Evolutionary conservation across 2,113 vertebrate genomes (phyloP), one percentile per base, ranked within the genome.

Genomic region (Callipepla squamata): DNA sequence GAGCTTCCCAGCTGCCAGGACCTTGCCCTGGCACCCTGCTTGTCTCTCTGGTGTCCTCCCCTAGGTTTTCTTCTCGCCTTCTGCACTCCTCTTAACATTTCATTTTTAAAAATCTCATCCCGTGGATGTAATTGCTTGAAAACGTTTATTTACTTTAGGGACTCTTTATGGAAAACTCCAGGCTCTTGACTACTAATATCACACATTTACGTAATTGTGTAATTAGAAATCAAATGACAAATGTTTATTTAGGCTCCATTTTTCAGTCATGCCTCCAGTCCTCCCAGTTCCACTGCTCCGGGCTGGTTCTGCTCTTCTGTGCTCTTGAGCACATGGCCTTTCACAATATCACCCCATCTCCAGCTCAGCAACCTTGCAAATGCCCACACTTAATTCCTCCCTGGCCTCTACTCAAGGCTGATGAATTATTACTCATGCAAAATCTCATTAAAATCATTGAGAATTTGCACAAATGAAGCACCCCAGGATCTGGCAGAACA

Each of bases 161-260:
- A 97, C 97, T 97, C 97, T 96, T 97, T 96, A 96, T 89, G 80
- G 94, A 97, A 96, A 91, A 97, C 97, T 97, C 97, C 95, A 92
- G 96, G 96, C 96, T 96, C 97, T 97, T 96, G 96, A 97, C 97
- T 95, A 75, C 97, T 97, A 95, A 97, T 97, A 96, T 96, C 95
- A 58, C 34, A 92, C 96, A 91, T 97, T 97, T 97, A 93, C 28
- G 95, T 97, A 95, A 98, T 94, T 93, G 95, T 90, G 92, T 96
- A 96, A 97, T 98, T 97, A 97, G 96, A 93, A 85, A 95, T 87
- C 87, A 85, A 95, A 96, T 81, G 93, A 96, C 90, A 94, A 97
- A 94, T 65, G 96, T 93, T 96, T 92, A 65, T 93, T 73, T 55
- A 63, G 94, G 96, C 79, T 80, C 63, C 32, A 1, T 45, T 53